Conservation (phyloP, 2,888 invertebrate species). For the Morpho achilles region DNA sequence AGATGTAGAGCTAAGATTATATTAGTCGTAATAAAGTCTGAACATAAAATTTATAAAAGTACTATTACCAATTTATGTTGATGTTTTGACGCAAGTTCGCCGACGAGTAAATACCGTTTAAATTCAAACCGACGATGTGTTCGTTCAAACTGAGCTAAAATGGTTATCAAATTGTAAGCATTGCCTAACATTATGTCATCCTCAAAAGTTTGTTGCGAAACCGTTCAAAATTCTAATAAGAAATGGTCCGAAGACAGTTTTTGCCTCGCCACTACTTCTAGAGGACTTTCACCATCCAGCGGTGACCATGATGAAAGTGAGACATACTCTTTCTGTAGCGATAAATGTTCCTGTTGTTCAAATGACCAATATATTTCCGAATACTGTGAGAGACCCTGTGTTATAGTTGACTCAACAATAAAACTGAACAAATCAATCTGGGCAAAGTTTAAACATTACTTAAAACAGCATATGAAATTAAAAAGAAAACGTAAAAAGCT, state of each 20-base stretch:
- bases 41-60: too few relatives aligned
- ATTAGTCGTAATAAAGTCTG: too few relatives aligned
- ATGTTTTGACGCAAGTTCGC: too few relatives aligned
- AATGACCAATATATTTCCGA: conserved; percentile 32
- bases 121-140: conserved; percentile 2
- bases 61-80: too few relatives aligned
- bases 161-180: background rate
- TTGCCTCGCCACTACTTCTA: conserved; percentile 51
- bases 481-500: conserved; percentile 25
- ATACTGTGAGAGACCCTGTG: conserved; percentile 41
- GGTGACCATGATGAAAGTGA: conserved; percentile 45
- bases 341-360: conserved; percentile 43
- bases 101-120: background rate
- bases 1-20: too few relatives aligned
- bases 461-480: conserved; percentile 37
- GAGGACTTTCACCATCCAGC: conserved; percentile 46
- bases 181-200: conserved; percentile 19
- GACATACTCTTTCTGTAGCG: conserved; percentile 37
- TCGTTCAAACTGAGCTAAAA: background rate
- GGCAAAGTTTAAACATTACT: conserved; percentile 42
- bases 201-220: conserved; percentile 27
- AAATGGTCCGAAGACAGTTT: conserved; percentile 39
- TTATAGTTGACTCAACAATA: conserved; percentile 48
- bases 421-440: conserved; percentile 48
- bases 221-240: conserved; percentile 28